These are phyloP conservation scores for Micromys minutus DNA, from an alignment of 2,113 vertebrate species.

Conservation along the genomic window DNA sequence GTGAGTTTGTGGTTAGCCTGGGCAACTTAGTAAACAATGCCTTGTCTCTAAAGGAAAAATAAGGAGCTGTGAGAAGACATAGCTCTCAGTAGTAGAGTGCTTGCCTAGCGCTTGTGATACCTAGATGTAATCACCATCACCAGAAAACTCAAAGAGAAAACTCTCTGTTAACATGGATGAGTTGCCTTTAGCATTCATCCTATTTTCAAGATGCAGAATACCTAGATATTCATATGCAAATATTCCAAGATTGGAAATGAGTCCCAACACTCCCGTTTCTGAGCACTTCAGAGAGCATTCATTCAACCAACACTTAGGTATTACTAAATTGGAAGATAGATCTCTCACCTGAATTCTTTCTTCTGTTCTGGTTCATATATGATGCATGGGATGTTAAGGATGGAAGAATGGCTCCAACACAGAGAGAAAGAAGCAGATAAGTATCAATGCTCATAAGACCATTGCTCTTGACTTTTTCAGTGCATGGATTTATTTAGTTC, in stretches of 20 bases:
- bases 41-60: neutral
- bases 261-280: neutral
- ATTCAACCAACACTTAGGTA: neutral
- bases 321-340: neutral
- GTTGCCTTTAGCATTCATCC: neutral
- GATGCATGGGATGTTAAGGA: too few species aligned
- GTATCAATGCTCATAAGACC: neutral
- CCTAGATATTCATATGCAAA: neutral
- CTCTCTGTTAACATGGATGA: too few species aligned
- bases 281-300: neutral
- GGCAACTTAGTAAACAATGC: neutral
- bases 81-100: neutral
- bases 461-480: neutral
- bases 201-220: neutral
- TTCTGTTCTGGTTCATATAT: neutral
- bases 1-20: neutral
- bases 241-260: neutral
- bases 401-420: neutral
- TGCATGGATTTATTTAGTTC: neutral
- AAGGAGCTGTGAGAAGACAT: too few species aligned
- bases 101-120: neutral
- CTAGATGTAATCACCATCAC: neutral
- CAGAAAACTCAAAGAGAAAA: neutral
- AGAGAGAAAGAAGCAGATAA: neutral
- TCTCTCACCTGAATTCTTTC: neutral